Conservation (phyloP, 2,797 vertebrate genomes). For the Silurus aristotelis region DNA sequence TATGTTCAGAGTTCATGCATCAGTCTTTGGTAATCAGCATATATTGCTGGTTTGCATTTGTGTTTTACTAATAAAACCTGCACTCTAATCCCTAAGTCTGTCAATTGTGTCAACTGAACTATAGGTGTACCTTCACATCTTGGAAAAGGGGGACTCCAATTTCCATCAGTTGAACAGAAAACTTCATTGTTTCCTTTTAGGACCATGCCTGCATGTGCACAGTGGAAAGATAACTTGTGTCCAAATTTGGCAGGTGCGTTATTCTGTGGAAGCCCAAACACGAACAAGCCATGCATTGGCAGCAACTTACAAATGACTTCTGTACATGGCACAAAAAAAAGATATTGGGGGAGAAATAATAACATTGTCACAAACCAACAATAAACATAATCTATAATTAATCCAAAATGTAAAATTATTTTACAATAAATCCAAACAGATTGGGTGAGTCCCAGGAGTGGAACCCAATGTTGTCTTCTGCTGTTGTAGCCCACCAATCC, state of each 20-base stretch:
- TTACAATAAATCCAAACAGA: not conserved
- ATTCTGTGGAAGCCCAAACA: conserved; percentile 24
- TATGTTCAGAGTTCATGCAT: not conserved
- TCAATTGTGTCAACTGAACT: not conserved
- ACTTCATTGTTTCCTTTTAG: conserved; percentile 31
- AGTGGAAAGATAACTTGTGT: conserved; percentile 56
- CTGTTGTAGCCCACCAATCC: too few species aligned
- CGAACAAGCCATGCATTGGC: conserved; percentile 15
- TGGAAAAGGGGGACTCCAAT: conserved; percentile 62
- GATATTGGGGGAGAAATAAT: not conserved
- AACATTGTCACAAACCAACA: not conserved
- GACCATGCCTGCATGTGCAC: not conserved
- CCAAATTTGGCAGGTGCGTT: conserved; percentile 41
- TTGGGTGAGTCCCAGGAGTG: too few species aligned
- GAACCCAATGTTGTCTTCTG: too few species aligned
- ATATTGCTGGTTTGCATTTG: not conserved
- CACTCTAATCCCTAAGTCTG: not conserved
- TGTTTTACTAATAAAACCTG: not conserved
- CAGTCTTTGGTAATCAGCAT: not conserved
- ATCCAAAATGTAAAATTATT: not conserved
- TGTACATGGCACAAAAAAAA: not conserved
- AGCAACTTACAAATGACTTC: conserved; percentile 26
- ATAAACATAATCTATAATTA: not conserved
- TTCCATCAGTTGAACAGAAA: conserved; percentile 56
- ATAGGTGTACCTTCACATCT: conserved; percentile 55